Evolutionary conservation across 2,888 invertebrate species (phyloP).

Genomic region (Brachycybe producta): DNA sequence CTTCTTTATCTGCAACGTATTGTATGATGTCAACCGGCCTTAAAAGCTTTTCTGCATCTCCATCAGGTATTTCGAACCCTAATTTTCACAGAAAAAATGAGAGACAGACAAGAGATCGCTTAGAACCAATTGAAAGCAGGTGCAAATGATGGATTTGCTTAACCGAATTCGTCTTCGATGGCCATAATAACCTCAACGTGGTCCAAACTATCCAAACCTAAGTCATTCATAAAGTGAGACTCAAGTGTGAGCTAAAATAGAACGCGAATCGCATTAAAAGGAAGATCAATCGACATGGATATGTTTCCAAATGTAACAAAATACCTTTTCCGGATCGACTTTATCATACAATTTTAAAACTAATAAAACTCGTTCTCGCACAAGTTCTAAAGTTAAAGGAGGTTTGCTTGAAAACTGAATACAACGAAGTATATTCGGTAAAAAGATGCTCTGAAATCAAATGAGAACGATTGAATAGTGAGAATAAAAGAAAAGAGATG

Average conservation of each 20-base stretch:
- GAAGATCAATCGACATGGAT: neutral
- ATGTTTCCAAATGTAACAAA: constrained; percentile 14
- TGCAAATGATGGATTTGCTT: constrained; percentile 24
- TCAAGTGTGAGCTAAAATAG: constrained; percentile 67
- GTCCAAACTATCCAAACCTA: constrained; percentile 94
- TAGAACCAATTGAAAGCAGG: neutral
- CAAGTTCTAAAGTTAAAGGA: constrained; percentile 66
- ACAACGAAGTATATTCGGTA: too few species aligned
- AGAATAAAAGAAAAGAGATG: too few species aligned
- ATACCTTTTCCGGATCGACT: constrained; percentile 84
- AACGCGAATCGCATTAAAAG: neutral
- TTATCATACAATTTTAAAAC: constrained; percentile 97
- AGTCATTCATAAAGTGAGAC: constrained; percentile 91
- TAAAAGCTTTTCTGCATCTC: constrained; percentile 9
- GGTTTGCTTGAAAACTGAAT: too few species aligned
- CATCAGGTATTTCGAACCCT: constrained; percentile 14
- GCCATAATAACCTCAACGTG: constrained; percentile 99
- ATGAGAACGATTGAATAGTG: too few species aligned
- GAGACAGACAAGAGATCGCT: neutral
- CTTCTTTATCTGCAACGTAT: constrained; percentile 14
- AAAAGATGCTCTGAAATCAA: too few species aligned
- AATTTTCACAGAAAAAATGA: neutral
- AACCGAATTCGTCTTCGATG: constrained; percentile 98
- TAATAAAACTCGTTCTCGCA: constrained; percentile 79
- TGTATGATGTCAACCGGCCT: constrained; percentile 10